These are phyloP conservation scores for Chloropsis cyanopogon DNA, from an alignment of 2,113 vertebrate genomes.

Conservation along the genomic window DNA sequence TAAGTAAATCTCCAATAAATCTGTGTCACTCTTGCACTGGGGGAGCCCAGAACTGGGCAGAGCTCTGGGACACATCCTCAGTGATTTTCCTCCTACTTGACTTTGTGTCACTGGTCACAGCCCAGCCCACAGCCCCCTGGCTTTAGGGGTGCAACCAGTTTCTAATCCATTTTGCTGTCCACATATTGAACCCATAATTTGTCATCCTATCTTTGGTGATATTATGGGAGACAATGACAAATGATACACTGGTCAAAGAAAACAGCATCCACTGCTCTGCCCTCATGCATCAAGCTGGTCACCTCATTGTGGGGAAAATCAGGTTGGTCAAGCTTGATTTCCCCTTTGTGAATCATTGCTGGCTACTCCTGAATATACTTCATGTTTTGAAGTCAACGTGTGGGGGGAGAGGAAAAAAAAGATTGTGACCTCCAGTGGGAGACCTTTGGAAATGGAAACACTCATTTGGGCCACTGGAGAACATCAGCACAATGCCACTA, in stretches of 20 bases:
- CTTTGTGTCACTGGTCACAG: neutral
- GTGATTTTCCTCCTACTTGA: neutral
- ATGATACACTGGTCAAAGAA: neutral
- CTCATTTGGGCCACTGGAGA: neutral
- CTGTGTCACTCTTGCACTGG: neutral
- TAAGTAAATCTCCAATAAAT: neutral
- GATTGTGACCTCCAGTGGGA: neutral
- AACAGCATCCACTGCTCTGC: neutral
- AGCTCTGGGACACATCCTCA: neutral
- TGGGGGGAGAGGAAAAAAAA: neutral
- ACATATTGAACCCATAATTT: neutral
- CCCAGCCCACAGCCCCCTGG: too few relatives aligned
- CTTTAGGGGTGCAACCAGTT: neutral
- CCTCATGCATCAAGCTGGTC: neutral
- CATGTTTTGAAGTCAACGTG: fast-evolving
- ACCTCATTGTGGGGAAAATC: neutral
- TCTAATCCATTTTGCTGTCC: neutral
- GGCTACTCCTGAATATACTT: neutral
- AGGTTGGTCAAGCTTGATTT: neutral
- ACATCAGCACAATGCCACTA: neutral
- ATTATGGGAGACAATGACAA: neutral
- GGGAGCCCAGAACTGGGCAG: neutral
- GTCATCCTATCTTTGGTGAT: neutral
- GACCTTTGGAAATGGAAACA: neutral
- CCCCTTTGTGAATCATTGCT: neutral